Conservation (phyloP, 1,140 invertebrate species). For the Octopus sinensis region DNA sequence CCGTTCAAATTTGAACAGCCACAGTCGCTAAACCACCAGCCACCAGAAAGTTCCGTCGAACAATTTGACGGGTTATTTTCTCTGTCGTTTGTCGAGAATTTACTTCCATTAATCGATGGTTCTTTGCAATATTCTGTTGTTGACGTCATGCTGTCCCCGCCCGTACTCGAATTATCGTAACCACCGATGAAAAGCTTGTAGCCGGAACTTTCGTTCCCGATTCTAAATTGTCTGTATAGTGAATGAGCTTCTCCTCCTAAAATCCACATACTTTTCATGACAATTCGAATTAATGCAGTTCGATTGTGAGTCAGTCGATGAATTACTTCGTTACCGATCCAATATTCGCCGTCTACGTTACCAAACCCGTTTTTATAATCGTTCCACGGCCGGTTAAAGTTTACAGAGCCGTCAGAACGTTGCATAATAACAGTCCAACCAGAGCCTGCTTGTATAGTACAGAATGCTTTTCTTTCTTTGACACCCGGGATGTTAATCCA, state of each 20-base stretch:
- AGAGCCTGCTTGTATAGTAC: slow-evolving; percentile 54
- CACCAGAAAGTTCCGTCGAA: slow-evolving; percentile 1
- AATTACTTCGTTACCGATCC: slow-evolving; percentile 12
- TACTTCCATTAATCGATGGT: background rate
- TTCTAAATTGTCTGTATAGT: slow-evolving; percentile 66
- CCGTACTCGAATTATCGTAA: background rate
- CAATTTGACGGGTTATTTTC: slow-evolving; percentile 5
- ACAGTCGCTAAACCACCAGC: slow-evolving; percentile 11
- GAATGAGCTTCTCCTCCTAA: slow-evolving; percentile 58
- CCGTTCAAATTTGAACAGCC: slow-evolving; percentile 6
- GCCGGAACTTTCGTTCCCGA: slow-evolving; percentile 62
- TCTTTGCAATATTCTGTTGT: background rate
- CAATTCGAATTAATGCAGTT: background rate
- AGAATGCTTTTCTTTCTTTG: background rate
- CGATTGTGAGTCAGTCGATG: background rate
- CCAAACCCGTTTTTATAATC: slow-evolving; percentile 20
- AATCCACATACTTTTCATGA: slow-evolving; percentile 60
- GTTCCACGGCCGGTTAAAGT: slow-evolving; percentile 16
- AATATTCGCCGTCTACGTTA: slow-evolving; percentile 12
- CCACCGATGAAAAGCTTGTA: background rate
- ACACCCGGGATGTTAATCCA: background rate
- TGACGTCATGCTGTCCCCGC: background rate
- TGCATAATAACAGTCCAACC: slow-evolving; percentile 6
- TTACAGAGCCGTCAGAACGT: slow-evolving; percentile 13
- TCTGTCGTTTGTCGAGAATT: background rate